These are phyloP conservation scores for Phenganax stokvisi DNA, from an alignment of 92 coral and sea anemone genomes.

Conservation along the genomic window DNA sequence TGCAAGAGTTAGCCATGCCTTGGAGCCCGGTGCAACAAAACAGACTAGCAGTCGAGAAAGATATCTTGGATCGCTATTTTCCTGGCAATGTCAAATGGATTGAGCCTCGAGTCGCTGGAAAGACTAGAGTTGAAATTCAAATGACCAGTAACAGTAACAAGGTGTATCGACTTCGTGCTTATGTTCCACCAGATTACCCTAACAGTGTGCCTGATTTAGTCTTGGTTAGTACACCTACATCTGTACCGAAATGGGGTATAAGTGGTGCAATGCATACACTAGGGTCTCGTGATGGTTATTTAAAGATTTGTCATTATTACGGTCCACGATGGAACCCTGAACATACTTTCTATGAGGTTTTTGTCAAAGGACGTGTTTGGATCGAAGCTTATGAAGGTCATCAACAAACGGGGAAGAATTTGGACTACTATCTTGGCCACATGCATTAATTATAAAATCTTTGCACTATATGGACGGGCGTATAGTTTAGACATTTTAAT, in stretches of 20 bases:
- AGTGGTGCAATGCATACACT: conserved; percentile 35
- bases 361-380: conserved; percentile 48
- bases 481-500: too few species aligned
- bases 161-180: conserved; percentile 56
- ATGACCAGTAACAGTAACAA: conserved; percentile 62
- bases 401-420: conserved; percentile 30
- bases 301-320: conserved; percentile 44
- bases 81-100: conserved; percentile 60
- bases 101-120: conserved; percentile 48
- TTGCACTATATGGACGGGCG: background rate
- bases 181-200: conserved; percentile 65
- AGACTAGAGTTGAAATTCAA: conserved; percentile 56
- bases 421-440: conserved; percentile 42
- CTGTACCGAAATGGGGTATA: conserved; percentile 20
- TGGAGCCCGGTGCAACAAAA: conserved; percentile 57
- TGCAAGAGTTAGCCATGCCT: conserved; percentile 40
- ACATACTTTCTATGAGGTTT: conserved; percentile 43
- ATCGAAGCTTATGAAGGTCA: conserved; percentile 47
- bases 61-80: conserved; percentile 54
- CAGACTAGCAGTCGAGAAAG: conserved; percentile 61
- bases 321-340: conserved; percentile 37
- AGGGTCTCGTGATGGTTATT: conserved; percentile 41
- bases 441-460: background rate
- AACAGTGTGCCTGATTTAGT: conserved; percentile 69
- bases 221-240: conserved; percentile 47